phyloP scores from a whole-genome alignment of 2,113 vertebrate species.

The Collichthys lucidus region DNA sequence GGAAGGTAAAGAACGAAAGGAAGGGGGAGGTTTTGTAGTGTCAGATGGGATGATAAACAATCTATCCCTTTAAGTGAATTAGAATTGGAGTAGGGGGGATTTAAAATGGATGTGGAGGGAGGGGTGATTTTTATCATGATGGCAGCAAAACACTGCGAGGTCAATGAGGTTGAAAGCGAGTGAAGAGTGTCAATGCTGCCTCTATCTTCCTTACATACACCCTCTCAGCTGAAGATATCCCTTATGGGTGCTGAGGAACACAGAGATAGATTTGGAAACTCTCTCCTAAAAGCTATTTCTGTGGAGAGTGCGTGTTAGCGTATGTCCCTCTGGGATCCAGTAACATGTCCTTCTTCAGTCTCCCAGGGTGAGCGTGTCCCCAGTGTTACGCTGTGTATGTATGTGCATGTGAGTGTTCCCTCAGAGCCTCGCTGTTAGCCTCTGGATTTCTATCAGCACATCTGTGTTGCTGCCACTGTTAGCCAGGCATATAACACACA shows the following conservation, averaged over 20 bases:
- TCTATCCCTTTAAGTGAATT: constrained; percentile 80
- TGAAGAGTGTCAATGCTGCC: constrained; percentile 45
- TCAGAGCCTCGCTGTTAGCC: constrained; percentile 64
- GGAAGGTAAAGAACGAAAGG: constrained; percentile 50
- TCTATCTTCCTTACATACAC: not conserved
- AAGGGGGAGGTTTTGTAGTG: constrained; percentile 53
- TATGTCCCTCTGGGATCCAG: constrained; percentile 27
- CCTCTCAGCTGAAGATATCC: not conserved
- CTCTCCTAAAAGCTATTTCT: constrained; percentile 50
- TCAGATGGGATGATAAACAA: constrained; percentile 78
- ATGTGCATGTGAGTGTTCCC: constrained; percentile 30
- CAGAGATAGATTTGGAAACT: constrained; percentile 69
- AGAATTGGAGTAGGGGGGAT: constrained; percentile 62
- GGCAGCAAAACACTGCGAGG: constrained; percentile 65
- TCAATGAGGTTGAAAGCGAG: constrained; percentile 65
- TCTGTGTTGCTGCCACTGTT: constrained; percentile 85
- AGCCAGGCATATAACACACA: constrained; percentile 79
- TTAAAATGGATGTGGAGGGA: constrained; percentile 63
- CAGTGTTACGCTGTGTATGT: constrained; percentile 67
- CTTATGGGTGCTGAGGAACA: constrained; percentile 28
- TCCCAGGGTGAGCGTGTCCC: constrained; percentile 75
- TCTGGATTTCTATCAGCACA: constrained; percentile 86
- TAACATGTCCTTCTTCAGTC: constrained; percentile 64
- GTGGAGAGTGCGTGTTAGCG: constrained; percentile 25
- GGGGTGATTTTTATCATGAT: constrained; percentile 70